Conservation (phyloP, 2,113 vertebrate genomes). For the Microcebus tavaratra region DNA sequence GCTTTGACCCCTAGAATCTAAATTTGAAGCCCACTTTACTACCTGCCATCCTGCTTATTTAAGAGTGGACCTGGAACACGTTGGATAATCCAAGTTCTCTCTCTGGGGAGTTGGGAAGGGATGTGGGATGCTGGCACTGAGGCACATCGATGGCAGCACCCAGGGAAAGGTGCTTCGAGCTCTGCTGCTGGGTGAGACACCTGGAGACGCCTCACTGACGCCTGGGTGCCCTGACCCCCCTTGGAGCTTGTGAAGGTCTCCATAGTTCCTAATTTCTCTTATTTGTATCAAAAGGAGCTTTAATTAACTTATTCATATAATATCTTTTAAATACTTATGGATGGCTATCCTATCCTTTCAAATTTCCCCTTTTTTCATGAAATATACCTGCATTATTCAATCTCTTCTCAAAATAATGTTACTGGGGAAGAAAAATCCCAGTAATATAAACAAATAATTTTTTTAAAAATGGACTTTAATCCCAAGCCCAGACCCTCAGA, state of each 20-base stretch:
- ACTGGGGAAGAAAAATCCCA: neutral
- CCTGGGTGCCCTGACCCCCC: neutral
- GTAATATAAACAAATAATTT: neutral
- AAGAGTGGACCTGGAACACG: too few species aligned
- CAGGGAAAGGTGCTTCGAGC: neutral
- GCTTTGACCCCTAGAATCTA: too few species aligned
- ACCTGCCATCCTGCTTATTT: neutral
- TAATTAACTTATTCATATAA: neutral
- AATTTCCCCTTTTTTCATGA: neutral
- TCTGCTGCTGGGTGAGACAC: neutral
- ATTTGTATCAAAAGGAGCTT: neutral
- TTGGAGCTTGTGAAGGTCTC: neutral
- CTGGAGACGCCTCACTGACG: too few species aligned
- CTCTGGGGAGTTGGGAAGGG: neutral
- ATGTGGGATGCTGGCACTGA: neutral
- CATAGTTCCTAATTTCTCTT: neutral
- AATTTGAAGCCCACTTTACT: too few species aligned
- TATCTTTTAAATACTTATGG: neutral
- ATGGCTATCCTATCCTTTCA: neutral
- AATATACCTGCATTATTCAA: neutral
- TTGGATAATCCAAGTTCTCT: neutral
- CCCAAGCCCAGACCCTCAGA: neutral
- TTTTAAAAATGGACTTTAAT: neutral
- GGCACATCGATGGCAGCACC: too few species aligned
- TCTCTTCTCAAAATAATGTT: conserved; percentile 8